These are phyloP conservation scores for Mamestra configurata DNA, from an alignment of 1,140 invertebrate genomes.

Conservation along the genomic window DNA sequence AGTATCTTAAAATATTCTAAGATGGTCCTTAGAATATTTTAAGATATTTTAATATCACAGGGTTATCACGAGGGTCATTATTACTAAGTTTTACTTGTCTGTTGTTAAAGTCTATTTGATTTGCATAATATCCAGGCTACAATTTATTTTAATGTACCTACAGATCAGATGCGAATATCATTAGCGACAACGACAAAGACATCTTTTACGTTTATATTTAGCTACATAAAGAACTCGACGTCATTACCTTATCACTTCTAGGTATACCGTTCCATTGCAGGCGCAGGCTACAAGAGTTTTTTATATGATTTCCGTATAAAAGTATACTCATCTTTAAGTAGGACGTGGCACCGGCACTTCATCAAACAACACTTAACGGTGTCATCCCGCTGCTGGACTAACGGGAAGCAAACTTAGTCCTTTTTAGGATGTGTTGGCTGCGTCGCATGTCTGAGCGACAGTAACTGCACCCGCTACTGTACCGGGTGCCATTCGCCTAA, in stretches of 20 bases:
- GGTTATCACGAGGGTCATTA: conserved; percentile 19
- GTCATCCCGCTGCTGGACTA: conserved; percentile 68
- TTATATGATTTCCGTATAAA: conserved; percentile 33
- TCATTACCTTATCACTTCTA: conserved; percentile 23
- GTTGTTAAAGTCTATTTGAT: neutral
- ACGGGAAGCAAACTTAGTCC: conserved; percentile 79
- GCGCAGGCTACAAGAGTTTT: conserved; percentile 12
- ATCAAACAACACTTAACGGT: conserved; percentile 71
- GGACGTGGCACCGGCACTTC: conserved; percentile 65
- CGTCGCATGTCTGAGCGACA: conserved; percentile 47
- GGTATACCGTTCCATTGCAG: conserved; percentile 18
- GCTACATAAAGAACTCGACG: neutral
- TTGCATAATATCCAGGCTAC: neutral
- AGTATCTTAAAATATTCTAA: neutral
- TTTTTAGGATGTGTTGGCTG: conserved; percentile 73
- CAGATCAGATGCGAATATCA: neutral
- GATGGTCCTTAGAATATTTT: conserved; percentile 25
- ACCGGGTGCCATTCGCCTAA: conserved; percentile 48
- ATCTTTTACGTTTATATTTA: conserved; percentile 16
- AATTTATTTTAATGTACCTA: neutral
- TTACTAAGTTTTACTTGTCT: neutral
- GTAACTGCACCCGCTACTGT: conserved; percentile 65
- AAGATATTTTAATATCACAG: neutral
- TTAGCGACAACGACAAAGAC: neutral
- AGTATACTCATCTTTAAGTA: conserved; percentile 42